These are phyloP conservation scores for Heliconius ethilla DNA, from an alignment of 2,888 invertebrate genomes.

Conservation along the genomic window DNA sequence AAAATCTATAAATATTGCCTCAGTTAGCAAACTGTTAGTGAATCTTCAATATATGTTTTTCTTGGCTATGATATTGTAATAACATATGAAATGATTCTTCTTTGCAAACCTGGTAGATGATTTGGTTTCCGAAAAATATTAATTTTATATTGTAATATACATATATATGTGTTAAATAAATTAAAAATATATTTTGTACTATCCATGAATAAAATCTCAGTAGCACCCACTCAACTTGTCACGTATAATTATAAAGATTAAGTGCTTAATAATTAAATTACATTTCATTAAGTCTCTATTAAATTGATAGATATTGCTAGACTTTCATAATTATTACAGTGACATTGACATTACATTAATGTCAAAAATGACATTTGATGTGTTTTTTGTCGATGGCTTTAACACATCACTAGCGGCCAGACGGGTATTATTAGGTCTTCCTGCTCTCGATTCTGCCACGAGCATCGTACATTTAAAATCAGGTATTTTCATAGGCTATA, in stretches of 20 bases:
- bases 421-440: conserved; percentile 80
- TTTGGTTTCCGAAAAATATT: too few relatives aligned
- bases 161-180: not conserved
- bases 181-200: not conserved
- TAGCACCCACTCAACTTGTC: not conserved
- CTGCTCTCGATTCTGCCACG: conserved; percentile 72
- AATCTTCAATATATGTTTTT: too few relatives aligned
- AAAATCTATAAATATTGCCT: too few relatives aligned
- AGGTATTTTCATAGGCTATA: conserved; percentile 46
- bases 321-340: conserved; percentile 28
- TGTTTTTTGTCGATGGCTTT: conserved; percentile 42
- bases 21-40: too few relatives aligned
- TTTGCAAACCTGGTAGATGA: too few relatives aligned
- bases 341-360: conserved; percentile 38
- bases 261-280: not conserved
- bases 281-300: not conserved
- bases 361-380: conserved; percentile 30
- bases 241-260: conserved; percentile 15
- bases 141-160: not conserved
- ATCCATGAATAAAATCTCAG: not conserved
- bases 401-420: conserved; percentile 64
- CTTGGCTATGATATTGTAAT: too few relatives aligned
- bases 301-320: conserved; percentile 27
- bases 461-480: conserved; percentile 57
- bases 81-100: too few relatives aligned